phyloP scores from a whole-genome alignment of 2,888 invertebrate species.

The Philereme vetulata region DNA sequence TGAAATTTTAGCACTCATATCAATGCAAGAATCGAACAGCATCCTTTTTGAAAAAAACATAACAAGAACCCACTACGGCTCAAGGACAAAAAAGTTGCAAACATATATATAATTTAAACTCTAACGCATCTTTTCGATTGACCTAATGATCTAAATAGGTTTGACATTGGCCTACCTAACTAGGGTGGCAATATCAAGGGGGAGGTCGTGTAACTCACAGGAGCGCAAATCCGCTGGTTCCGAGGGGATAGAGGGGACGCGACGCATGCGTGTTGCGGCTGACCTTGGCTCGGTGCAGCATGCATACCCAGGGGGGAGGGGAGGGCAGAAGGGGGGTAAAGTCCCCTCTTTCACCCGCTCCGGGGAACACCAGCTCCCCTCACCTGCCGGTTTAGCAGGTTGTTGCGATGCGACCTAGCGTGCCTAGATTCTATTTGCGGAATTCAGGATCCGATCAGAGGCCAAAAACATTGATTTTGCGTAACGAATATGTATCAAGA shows the following conservation, averaged over 20 bases:
- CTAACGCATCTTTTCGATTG: conserved; percentile 27
- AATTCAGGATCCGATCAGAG: conserved; percentile 36
- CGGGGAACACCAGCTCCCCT: conserved; percentile 61
- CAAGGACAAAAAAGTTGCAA: too few relatives aligned
- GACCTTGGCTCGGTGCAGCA: conserved; percentile 82
- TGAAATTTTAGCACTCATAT: too few relatives aligned
- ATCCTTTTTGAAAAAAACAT: too few relatives aligned
- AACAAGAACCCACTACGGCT: too few relatives aligned
- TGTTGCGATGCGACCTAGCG: conserved; percentile 69
- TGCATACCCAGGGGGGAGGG: conserved; percentile 58
- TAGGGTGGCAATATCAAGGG: conserved; percentile 47
- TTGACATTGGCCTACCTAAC: conserved; percentile 39
- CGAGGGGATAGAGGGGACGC: conserved; percentile 42
- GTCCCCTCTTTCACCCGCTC: conserved; percentile 42
- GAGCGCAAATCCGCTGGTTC: conserved; percentile 50
- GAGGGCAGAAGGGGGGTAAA: conserved; percentile 28
- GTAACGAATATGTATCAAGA: conserved; percentile 6
- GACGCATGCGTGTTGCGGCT: conserved; percentile 79
- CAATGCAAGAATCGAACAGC: too few relatives aligned
- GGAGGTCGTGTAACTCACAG: conserved; percentile 62
- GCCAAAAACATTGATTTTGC: conserved; percentile 22
- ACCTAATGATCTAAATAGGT: conserved; percentile 41
- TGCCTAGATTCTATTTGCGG: conserved; percentile 75
- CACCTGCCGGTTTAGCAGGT: conserved; percentile 80
- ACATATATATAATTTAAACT: conserved; percentile 7